Percentiles rank a stretch among this genome's conserved stretches.
Evolutionary conservation across 2,797 vertebrate species (phyloP).

Genomic region (Heterohyrax brucei): DNA sequence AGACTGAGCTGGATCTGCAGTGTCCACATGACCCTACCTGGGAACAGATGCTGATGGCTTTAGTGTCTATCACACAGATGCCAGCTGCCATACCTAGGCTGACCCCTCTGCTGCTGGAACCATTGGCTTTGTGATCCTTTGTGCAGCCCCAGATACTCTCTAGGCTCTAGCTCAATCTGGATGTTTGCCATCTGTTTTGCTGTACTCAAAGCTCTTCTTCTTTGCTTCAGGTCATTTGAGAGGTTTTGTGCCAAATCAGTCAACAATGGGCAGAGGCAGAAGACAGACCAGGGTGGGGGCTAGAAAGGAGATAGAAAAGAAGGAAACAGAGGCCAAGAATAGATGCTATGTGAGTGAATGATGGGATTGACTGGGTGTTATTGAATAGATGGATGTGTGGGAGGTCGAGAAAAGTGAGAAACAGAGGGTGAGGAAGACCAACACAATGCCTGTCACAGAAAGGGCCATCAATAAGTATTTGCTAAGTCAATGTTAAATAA

Average conservation of each 20-base stretch:
- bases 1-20: not conserved
- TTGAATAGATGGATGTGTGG: fast-evolving
- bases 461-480: not conserved
- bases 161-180: not conserved
- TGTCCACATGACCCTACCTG: not conserved
- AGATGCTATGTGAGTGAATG: not conserved
- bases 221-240: not conserved
- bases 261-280: not conserved
- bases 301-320: not conserved
- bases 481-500: not conserved
- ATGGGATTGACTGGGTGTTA: no score
- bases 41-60: not conserved
- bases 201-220: not conserved
- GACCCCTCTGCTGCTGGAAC: not conserved
- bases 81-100: not conserved
- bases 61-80: not conserved
- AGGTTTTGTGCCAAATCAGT: not conserved
- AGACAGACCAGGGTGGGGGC: not conserved
- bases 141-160: not conserved
- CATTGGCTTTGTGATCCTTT: not conserved
- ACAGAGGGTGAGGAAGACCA: no score
- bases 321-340: not conserved
- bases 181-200: not conserved
- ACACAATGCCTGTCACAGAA: not conserved
- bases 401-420: not conserved